Evolutionary conservation across 2,888 invertebrate species (phyloP).

Genomic region (Aproaerema taeniolella): DNA sequence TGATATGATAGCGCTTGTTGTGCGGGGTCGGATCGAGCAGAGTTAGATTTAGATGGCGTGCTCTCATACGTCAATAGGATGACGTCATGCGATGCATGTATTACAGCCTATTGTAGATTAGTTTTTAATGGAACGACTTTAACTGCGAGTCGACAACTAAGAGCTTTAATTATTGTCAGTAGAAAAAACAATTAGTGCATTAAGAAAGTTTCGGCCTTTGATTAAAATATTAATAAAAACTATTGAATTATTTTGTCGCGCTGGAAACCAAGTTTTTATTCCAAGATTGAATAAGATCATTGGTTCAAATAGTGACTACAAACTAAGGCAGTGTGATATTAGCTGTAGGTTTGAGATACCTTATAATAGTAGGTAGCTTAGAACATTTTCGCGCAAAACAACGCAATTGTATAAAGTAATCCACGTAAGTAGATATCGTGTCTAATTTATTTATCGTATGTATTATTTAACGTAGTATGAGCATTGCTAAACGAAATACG

Average conservation of each 20-base stretch:
- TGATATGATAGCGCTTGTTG: slow-evolving; percentile 28
- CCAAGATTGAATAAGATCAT: slow-evolving; percentile 20
- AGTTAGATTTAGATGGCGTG: slow-evolving; percentile 59
- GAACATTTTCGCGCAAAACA: neutral
- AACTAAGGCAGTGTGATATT: slow-evolving; percentile 57
- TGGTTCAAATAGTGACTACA: slow-evolving; percentile 16
- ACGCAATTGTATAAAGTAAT: slow-evolving; percentile 13
- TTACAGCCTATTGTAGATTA: slow-evolving; percentile 47
- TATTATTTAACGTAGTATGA: slow-evolving; percentile 23
- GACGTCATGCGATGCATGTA: slow-evolving; percentile 72
- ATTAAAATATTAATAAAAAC: slow-evolving; percentile 21
- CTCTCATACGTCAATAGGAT: slow-evolving; percentile 71
- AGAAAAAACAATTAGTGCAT: slow-evolving; percentile 43
- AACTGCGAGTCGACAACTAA: slow-evolving; percentile 50
- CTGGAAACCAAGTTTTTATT: slow-evolving; percentile 21
- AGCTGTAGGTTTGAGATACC: slow-evolving; percentile 38
- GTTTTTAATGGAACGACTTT: slow-evolving; percentile 47
- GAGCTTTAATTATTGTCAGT: slow-evolving; percentile 64
- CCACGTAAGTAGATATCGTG: slow-evolving; percentile 20
- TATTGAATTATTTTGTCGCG: slow-evolving; percentile 19
- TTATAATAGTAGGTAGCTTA: slow-evolving; percentile 8
- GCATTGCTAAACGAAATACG: slow-evolving; percentile 42
- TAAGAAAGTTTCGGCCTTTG: slow-evolving; percentile 39
- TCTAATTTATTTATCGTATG: slow-evolving; percentile 31
- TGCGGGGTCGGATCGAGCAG: slow-evolving; percentile 28